Evolutionary conservation across 1,140 invertebrate genomes (phyloP).

Genomic region (Zaprionus lachaisei): DNA sequence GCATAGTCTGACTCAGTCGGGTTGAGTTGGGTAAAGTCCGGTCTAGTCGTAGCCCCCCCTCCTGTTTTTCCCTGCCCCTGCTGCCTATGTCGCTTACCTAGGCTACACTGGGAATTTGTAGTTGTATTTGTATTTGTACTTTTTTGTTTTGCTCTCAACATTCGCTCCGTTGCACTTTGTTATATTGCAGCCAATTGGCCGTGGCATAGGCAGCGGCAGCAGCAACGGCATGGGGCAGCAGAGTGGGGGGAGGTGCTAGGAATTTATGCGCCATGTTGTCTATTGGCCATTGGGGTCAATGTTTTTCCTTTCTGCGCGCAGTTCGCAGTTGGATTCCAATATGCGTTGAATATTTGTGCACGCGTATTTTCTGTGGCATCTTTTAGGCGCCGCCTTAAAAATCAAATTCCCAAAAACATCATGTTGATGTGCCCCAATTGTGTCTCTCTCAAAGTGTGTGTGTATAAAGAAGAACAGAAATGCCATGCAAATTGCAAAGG

Average conservation of each 20-base stretch:
- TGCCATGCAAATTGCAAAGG: slow-evolving; percentile 67
- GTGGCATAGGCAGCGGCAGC: slow-evolving; percentile 54
- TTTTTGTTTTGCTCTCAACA: slow-evolving; percentile 45
- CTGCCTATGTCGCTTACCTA: neutral
- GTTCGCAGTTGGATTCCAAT: slow-evolving; percentile 4
- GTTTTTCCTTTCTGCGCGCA: slow-evolving; percentile 38
- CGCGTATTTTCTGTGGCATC: slow-evolving; percentile 43
- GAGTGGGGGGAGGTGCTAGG: neutral
- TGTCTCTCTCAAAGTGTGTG: slow-evolving; percentile 21
- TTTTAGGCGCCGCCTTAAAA: slow-evolving; percentile 52
- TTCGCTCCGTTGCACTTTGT: slow-evolving; percentile 77
- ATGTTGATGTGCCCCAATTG: slow-evolving; percentile 35
- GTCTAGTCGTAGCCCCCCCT: neutral
- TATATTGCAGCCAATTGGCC: slow-evolving; percentile 83
- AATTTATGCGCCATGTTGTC: slow-evolving; percentile 78
- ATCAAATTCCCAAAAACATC: slow-evolving; percentile 61
- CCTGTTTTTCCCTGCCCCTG: neutral
- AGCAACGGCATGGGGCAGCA: slow-evolving; percentile 5
- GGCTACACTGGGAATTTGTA: slow-evolving; percentile 36
- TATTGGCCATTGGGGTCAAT: slow-evolving; percentile 79
- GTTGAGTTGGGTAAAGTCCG: slow-evolving; percentile 6
- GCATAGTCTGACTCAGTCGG: slow-evolving; percentile 5
- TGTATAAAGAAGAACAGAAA: slow-evolving; percentile 31
- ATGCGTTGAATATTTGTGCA: neutral
- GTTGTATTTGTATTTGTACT: slow-evolving; percentile 27